These are phyloP conservation scores for Semaprochilodus insignis DNA, from an alignment of 2,797 vertebrate species.

Conservation along the genomic window DNA sequence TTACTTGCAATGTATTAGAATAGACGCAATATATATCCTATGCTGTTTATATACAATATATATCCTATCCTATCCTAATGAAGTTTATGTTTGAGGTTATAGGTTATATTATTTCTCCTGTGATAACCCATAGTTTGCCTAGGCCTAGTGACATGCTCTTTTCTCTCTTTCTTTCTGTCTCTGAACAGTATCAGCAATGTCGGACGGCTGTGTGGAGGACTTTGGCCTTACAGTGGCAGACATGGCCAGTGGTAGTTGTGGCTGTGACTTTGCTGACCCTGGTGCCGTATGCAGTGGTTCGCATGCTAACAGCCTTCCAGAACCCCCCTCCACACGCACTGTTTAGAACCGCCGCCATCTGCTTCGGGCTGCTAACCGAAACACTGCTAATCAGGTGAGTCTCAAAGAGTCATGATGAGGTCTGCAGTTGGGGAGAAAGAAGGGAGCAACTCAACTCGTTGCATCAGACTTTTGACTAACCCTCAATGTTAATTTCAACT, in stretches of 20 bases:
- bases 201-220: slow-evolving; percentile 65
- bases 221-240: slow-evolving; percentile 68
- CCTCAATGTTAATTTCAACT: no score
- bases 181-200: slow-evolving; percentile 71
- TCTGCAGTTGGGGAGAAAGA: background rate
- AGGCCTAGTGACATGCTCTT: background rate
- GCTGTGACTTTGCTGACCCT: slow-evolving; percentile 50
- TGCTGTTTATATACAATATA: no score
- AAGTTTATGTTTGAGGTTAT: no score
- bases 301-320: slow-evolving; percentile 65
- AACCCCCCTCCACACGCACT: slow-evolving; percentile 61
- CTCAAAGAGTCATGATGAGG: background rate
- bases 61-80: no score
- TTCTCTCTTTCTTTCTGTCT: slow-evolving; percentile 21
- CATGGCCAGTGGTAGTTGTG: slow-evolving; percentile 53
- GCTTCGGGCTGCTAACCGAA: slow-evolving; percentile 64
- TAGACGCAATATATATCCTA: no score
- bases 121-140: background rate
- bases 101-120: background rate
- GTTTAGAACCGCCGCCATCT: slow-evolving; percentile 68
- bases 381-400: slow-evolving; percentile 75
- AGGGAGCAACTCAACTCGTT: background rate
- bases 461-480: background rate
- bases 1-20: no score
- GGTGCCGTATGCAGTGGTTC: slow-evolving; percentile 66